phyloP scores from a whole-genome alignment of 2,888 invertebrate genomes.

The Deilephila porcellus region DNA sequence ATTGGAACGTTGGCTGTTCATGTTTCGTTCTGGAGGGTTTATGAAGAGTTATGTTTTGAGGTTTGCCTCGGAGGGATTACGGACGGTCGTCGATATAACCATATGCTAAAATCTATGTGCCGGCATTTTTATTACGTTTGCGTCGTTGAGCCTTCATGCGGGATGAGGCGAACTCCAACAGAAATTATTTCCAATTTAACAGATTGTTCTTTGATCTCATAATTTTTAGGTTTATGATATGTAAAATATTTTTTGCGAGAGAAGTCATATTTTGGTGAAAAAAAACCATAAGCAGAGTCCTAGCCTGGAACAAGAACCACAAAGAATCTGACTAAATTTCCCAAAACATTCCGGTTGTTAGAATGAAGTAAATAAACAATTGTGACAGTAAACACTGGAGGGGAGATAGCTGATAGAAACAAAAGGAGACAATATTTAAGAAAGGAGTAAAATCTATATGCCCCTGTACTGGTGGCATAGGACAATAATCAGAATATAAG shows the following conservation, averaged over 20 bases:
- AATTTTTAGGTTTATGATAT: not conserved
- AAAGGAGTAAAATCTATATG: no score
- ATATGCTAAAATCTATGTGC: slow-evolving; percentile 29
- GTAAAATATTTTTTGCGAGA: not conserved
- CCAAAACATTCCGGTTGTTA: no score
- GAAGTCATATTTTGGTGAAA: not conserved
- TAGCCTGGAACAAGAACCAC: no score
- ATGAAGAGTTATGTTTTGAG: slow-evolving; percentile 77
- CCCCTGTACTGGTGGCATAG: no score
- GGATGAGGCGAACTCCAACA: not conserved
- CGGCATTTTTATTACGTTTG: slow-evolving; percentile 33
- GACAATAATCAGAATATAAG: no score
- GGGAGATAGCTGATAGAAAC: no score
- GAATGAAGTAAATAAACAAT: no score
- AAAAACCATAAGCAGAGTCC: no score
- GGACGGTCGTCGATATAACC: slow-evolving; percentile 36
- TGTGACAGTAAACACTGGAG: no score
- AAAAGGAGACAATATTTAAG: no score
- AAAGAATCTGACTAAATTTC: no score
- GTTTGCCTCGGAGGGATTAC: slow-evolving; percentile 48
- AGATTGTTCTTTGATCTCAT: not conserved
- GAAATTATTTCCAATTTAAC: not conserved
- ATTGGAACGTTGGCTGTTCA: slow-evolving; percentile 70
- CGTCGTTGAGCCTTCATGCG: slow-evolving; percentile 17
- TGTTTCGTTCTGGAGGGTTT: slow-evolving; percentile 63